phyloP scores from a whole-genome alignment of 2,888 invertebrate species.

The Strigamia transsilvanica region DNA sequence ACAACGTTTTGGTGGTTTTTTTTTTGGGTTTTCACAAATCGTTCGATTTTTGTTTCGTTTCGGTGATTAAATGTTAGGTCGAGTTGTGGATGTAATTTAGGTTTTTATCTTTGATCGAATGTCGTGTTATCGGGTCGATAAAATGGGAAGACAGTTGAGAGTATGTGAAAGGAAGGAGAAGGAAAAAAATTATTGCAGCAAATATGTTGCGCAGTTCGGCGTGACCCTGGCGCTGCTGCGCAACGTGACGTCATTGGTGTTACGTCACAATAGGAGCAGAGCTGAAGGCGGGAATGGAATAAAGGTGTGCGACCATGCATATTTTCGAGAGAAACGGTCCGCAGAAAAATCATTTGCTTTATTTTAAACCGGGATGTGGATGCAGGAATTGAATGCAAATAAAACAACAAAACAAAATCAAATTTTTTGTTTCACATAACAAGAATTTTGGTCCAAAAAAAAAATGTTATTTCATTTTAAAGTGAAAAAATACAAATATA shows the following conservation, averaged over 20 bases:
- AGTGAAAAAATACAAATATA: background rate
- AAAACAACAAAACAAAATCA: no score
- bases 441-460: background rate
- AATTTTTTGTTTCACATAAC: no score
- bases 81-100: background rate
- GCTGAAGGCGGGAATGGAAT: conserved; percentile 11
- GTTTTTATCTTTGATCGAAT: background rate
- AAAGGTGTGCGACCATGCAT: conserved; percentile 22
- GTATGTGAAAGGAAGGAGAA: background rate
- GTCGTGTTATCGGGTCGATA: background rate
- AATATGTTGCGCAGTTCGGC: conserved; percentile 20
- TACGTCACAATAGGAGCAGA: conserved; percentile 43
- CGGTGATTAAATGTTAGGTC: background rate
- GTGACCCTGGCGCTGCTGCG: conserved; percentile 50
- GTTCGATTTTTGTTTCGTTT: background rate
- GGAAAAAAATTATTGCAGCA: background rate
- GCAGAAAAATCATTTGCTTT: background rate
- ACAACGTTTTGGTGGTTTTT: background rate
- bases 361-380: background rate
- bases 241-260: background rate
- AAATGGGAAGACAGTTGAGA: conserved; percentile 30
- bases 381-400: background rate
- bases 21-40: background rate
- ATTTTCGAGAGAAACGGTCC: conserved; percentile 1
- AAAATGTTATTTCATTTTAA: background rate